Base-by-base conservation (phyloP, 2,888 invertebrate genomes). In the Melanchra persicariae region DNA sequence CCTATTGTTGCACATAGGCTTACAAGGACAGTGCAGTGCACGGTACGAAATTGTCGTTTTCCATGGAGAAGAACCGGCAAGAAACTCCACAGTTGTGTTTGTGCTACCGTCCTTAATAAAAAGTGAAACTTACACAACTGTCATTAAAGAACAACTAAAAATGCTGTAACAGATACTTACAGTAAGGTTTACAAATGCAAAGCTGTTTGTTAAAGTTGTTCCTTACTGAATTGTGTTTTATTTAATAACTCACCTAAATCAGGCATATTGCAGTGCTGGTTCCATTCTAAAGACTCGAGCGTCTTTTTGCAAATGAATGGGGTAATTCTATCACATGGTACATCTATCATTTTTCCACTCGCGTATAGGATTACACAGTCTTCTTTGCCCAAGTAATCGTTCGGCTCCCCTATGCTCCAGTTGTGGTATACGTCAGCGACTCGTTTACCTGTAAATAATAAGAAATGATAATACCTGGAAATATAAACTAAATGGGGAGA, bases 291-390 rank as follows among this genome's bases (percentile, higher is more conserved):
- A 26, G 74, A 57, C 15, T 72, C 49, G 0, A 72, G 72, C 0
- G 73, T 57, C 34, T 72, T 72, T 34, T 72, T 72, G 34, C 72
- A 72, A 57, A 73, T 64, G 8, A 19, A 72, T 9, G 26, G 73
- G 22, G 10, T 1, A 0, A 17, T 19, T 15, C 0, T 2, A 0
- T 51, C 19, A 43, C 72, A 72, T 5, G 49, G 0, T 0, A 26
- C 7, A 45, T 73, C 72, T 19, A 9, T 0, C 19, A 64, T 51
- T 22, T 22, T 9, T 6, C 74, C 74, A 51, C 22, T 51, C 8
- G 43, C 12, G 0, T 0, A 0, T 3, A 72, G 7, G 1, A 17
- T 0, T 1, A 51, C 74, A 45, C 72, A 72, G 26, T 57, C 43
- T 51, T 72, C 72, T 1, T 0, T 22, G 1, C 26, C 74, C 10